These are phyloP conservation scores for Ferdinandea cuprea DNA, from an alignment of 2,888 invertebrate genomes.

Conservation along the genomic window DNA sequence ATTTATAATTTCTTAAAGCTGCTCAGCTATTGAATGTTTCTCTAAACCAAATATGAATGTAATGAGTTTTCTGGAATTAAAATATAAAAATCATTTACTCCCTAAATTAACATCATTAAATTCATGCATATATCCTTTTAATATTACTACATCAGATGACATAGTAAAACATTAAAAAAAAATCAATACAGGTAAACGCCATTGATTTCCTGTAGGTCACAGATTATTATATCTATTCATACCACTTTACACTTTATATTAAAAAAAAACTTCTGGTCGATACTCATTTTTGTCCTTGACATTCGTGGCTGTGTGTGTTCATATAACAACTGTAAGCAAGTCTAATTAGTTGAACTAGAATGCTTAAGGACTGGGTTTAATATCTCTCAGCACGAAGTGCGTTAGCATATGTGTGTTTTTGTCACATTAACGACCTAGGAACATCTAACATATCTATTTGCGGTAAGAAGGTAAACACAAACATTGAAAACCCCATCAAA, in stretches of 20 bases:
- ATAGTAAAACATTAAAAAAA: no score
- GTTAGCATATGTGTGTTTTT: constrained; percentile 11
- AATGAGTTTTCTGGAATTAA: no score
- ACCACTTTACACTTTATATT: not conserved
- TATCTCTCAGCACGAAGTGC: constrained; percentile 16
- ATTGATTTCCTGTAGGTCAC: not conserved
- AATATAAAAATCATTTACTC: no score
- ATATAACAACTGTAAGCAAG: constrained; percentile 2
- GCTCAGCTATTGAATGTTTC: no score
- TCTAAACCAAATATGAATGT: no score
- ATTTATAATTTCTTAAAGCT: no score
- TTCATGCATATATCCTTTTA: no score
- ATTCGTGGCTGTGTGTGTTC: not conserved
- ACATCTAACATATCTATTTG: constrained; percentile 24
- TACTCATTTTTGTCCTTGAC: constrained; percentile 24
- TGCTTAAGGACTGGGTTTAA: constrained; percentile 29
- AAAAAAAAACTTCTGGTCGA: not conserved
- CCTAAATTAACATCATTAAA: no score
- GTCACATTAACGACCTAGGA: not conserved
- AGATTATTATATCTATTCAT: constrained; percentile 2
- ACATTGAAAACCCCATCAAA: constrained; percentile 12
- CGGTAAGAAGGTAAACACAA: constrained; percentile 32
- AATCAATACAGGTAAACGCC: not conserved
- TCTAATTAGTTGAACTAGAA: constrained; percentile 40
- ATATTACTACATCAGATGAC: no score